Percentiles rank a stretch among this genome's conserved stretches.
These are phyloP conservation scores for Pristionchus fissidentatus DNA, from an alignment of 2,888 invertebrate genomes.

Conservation along the genomic window DNA sequence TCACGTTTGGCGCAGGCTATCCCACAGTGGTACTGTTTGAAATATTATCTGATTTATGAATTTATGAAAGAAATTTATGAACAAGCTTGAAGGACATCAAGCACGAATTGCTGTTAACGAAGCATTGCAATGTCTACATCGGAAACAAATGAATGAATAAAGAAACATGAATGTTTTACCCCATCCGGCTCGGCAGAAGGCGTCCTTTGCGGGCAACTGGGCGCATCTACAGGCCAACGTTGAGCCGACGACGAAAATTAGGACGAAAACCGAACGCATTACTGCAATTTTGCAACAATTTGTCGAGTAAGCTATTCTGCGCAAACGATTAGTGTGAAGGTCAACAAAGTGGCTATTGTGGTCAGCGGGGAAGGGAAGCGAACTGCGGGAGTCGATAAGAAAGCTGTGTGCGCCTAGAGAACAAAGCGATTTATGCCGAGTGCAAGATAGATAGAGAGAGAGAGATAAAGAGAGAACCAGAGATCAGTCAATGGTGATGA, in stretches of 20 bases:
- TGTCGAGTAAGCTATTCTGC: not conserved
- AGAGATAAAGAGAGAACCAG: too few relatives aligned
- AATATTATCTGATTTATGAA: too few relatives aligned
- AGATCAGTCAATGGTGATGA: too few relatives aligned
- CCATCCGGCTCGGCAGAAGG: slow-evolving; percentile 14
- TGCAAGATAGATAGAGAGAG: too few relatives aligned
- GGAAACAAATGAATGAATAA: too few relatives aligned
- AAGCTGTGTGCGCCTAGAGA: too few relatives aligned
- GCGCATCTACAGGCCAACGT: slow-evolving; percentile 15
- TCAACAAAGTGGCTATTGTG: not conserved
- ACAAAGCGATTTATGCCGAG: too few relatives aligned
- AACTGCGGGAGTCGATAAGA: too few relatives aligned
- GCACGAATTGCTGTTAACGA: not conserved
- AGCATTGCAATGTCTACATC: not conserved
- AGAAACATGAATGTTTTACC: not conserved
- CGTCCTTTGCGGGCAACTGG: not conserved
- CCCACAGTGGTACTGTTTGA: too few relatives aligned
- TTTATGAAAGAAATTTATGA: too few relatives aligned
- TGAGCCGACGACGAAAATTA: not conserved
- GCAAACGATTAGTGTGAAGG: too few relatives aligned
- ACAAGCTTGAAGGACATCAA: not conserved
- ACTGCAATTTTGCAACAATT: not conserved
- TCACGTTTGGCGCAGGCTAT: too few relatives aligned
- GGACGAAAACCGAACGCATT: not conserved
- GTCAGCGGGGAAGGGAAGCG: not conserved